Percentiles rank a stretch among this genome's conserved stretches.
Evolutionary conservation across 2,113 vertebrate species (phyloP).

Genomic region (Xenopus tropicalis): DNA sequence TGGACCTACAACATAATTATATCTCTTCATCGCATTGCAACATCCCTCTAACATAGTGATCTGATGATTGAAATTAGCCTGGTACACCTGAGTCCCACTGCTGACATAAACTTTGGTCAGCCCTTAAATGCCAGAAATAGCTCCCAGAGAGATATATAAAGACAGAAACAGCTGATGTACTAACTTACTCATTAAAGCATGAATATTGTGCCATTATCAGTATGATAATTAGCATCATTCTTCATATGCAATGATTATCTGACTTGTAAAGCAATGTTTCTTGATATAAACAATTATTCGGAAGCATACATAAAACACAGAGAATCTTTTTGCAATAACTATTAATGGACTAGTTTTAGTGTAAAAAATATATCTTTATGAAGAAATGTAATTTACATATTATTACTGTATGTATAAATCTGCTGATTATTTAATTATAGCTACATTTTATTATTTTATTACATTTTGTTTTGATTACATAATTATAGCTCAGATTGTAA

Average conservation of each 20-base stretch:
- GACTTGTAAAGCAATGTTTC: constrained; percentile 22
- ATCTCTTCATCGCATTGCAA: neutral
- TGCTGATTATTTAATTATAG: too few species aligned
- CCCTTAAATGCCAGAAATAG: constrained; percentile 11
- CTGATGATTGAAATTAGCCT: constrained; percentile 42
- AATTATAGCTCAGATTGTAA: too few species aligned
- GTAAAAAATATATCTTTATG: too few species aligned
- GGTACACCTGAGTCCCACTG: constrained; percentile 32
- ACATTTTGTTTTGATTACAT: too few species aligned
- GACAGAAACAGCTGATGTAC: constrained; percentile 36
- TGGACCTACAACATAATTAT: neutral
- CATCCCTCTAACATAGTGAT: constrained; percentile 27
- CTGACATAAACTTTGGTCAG: constrained; percentile 26
- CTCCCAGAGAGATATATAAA: constrained; percentile 39
- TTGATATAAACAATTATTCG: too few species aligned
- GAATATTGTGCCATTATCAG: constrained; percentile 37
- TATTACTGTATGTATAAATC: too few species aligned
- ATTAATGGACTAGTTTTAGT: too few species aligned
- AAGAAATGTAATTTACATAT: too few species aligned
- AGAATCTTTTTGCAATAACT: too few species aligned
- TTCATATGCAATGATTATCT: constrained; percentile 26
- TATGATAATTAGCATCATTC: constrained; percentile 34
- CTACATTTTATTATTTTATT: too few species aligned
- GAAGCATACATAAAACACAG: too few species aligned
- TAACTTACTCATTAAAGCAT: constrained; percentile 34